phyloP scores from a whole-genome alignment of 1,140 invertebrate genomes.

The Caenorhabditis inopinata region DNA sequence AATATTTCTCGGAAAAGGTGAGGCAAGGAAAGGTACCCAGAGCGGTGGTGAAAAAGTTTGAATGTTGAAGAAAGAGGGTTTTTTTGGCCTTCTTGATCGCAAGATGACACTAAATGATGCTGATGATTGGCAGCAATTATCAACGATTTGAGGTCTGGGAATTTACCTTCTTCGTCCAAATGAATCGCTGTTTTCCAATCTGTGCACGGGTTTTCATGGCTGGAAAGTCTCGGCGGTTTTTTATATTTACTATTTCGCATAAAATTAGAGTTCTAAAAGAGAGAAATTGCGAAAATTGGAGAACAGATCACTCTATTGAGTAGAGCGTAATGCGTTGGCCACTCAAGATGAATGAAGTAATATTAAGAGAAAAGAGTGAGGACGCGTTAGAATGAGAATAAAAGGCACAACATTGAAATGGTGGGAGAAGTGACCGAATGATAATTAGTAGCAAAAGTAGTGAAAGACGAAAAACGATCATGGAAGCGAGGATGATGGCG shows the following conservation, averaged over 20 bases:
- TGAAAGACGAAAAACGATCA: too few species aligned
- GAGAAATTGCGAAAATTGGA: constrained; percentile 28
- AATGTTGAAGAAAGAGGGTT: not conserved
- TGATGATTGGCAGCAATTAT: constrained; percentile 5
- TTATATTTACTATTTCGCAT: too few species aligned
- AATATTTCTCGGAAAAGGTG: constrained; percentile 3
- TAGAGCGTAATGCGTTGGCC: not conserved
- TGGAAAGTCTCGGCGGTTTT: too few species aligned
- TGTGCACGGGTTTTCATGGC: constrained; percentile 15
- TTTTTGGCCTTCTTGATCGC: not conserved
- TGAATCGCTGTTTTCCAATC: constrained; percentile 42
- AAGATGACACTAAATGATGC: too few species aligned
- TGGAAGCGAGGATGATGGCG: not conserved
- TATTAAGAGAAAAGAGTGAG: not conserved
- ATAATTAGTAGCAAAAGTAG: constrained; percentile 31
- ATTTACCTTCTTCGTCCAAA: constrained; percentile 53
- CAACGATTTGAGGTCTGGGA: not conserved
- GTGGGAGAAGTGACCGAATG: not conserved
- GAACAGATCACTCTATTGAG: not conserved
- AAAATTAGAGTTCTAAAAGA: too few species aligned
- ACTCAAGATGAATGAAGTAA: constrained; percentile 36
- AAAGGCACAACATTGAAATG: not conserved
- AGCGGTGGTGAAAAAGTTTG: too few species aligned
- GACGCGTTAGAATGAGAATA: not conserved
- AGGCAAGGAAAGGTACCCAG: not conserved